Evolutionary conservation across 2,113 vertebrate genomes (phyloP), one percentile per base, ranked within the genome.

Genomic region (Dendropsophus ebraccatus): DNA sequence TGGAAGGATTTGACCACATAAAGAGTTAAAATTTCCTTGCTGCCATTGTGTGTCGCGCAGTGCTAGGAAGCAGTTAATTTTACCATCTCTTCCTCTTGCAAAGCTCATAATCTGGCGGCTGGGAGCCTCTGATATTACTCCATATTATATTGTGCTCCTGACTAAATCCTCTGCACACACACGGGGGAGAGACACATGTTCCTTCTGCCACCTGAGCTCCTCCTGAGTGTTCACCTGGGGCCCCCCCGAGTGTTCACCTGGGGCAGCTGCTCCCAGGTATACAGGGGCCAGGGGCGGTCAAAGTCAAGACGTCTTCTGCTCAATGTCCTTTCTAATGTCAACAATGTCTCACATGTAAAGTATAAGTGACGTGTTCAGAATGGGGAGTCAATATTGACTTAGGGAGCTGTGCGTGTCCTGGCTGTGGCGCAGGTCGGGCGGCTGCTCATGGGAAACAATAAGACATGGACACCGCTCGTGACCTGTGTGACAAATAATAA

Each of bases 311-410:
- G 23, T 41, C 23, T 58, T 60, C 77, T 37, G 54, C 56, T 28
- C 37, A 47, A 30, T n/a, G 78, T 81, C 32, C 77, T 45, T 37
- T 60, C 58, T 35, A 81, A 65, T 65, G 78, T 81, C 78, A 81
- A 45, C 78, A 45, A 25, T 47, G 78, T 81, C 32, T 58, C 35
- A 17, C 75, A 13, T 79, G 19, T 60, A 23, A 16, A 32, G 37
- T 58, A 45, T 14, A 25, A 60, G 62, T 30, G 62, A 37, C 52
- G 76, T 79, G 77, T 79, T 79, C 49, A 58, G 54, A 54, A 41
- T n/a, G 16, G 28, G 77, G 37, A 79, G 77, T 79, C 77, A 79
- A 79, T 79, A 79, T 79, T 79, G 77, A 79, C 77, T 16, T 25
- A 37, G 14, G 54, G 23, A 81, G 37, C 37, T 10, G 78, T 28